Conservation (phyloP, 2,888 invertebrate species). For the Onchidella celtica region DNA sequence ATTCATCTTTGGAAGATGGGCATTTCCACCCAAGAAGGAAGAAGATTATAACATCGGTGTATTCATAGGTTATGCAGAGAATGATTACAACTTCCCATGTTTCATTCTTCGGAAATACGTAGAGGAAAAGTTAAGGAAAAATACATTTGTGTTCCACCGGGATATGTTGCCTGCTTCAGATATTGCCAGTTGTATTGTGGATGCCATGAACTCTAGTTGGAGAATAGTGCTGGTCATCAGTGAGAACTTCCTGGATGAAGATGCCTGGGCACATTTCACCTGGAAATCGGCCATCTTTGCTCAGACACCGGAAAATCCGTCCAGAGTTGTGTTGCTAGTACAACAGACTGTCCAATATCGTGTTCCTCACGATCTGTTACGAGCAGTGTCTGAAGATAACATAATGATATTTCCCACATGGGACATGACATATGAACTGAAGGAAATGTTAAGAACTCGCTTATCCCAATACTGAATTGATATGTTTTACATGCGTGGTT, state of each 20-base stretch:
- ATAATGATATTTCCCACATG: constrained; percentile 3
- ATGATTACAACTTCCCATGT: constrained; percentile 20
- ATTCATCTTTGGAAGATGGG: background rate
- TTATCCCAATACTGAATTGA: background rate
- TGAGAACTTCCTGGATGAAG: background rate
- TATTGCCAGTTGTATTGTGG: constrained; percentile 16
- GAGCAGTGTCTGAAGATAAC: constrained; percentile 25
- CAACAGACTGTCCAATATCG: background rate
- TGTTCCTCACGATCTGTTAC: constrained; percentile 13
- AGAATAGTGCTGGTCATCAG: constrained; percentile 26
- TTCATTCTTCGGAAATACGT: background rate
- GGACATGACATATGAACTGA: background rate
- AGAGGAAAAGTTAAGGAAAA: background rate
- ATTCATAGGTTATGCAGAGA: constrained; percentile 31
- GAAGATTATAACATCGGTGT: constrained; percentile 21
- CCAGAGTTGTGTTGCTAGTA: constrained; percentile 26
- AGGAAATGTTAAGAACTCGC: background rate
- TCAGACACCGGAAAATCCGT: constrained; percentile 9
- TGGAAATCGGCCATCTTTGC: constrained; percentile 4
- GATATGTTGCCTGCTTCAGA: background rate
- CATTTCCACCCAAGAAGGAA: background rate
- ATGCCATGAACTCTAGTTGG: constrained; percentile 36
- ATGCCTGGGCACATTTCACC: constrained; percentile 38
- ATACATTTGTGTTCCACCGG: background rate
- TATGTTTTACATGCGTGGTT: too few relatives aligned